phyloP scores from a whole-genome alignment of 2,888 invertebrate genomes.

The Esperia sulphurella region DNA sequence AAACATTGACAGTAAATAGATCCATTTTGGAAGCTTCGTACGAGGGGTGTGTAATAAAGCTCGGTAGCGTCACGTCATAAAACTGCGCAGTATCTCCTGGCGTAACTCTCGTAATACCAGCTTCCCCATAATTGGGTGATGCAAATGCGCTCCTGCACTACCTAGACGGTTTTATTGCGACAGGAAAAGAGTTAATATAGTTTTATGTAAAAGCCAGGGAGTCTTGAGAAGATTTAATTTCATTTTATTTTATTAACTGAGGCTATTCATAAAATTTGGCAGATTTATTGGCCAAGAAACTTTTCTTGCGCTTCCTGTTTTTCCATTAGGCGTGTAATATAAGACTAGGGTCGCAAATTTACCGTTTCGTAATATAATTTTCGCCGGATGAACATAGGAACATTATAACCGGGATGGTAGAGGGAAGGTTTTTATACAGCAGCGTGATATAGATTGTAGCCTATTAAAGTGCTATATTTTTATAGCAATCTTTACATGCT shows the following conservation, averaged over 20 bases:
- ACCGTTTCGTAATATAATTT: too few species aligned
- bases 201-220: slow-evolving; percentile 46
- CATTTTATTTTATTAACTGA: slow-evolving; percentile 21
- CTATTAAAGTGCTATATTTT: too few species aligned
- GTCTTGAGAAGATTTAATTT: slow-evolving; percentile 38
- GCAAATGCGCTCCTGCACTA: slow-evolving; percentile 51
- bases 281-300: slow-evolving; percentile 13
- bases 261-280: slow-evolving; percentile 23
- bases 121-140: slow-evolving; percentile 39
- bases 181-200: slow-evolving; percentile 52
- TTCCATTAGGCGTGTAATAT: not conserved
- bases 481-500: too few species aligned
- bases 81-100: slow-evolving; percentile 36
- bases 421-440: too few species aligned
- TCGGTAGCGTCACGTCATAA: slow-evolving; percentile 38
- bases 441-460: too few species aligned
- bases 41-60: slow-evolving; percentile 35
- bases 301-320: slow-evolving; percentile 1
- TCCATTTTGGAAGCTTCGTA: slow-evolving; percentile 20
- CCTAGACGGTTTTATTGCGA: slow-evolving; percentile 54
- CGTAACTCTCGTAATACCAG: slow-evolving; percentile 20
- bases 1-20: not conserved
- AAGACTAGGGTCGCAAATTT: not conserved
- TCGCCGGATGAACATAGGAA: not conserved
- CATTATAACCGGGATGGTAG: not conserved